Evolutionary conservation across 1,140 invertebrate genomes (phyloP), one percentile per base, ranked within the genome.

Genomic region (Microplitis demolitor): DNA sequence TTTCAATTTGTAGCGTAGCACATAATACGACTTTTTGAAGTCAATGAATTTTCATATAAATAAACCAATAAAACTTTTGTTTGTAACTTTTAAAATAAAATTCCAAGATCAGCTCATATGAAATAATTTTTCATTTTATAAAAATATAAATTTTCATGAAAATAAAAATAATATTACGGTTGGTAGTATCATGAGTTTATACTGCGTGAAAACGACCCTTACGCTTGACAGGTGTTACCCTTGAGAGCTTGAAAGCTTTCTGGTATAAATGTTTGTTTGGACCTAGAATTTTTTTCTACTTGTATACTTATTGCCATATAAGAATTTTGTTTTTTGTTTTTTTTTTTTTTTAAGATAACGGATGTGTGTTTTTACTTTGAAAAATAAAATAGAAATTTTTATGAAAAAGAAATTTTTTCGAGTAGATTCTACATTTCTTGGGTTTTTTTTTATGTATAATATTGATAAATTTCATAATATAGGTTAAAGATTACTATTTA

Each of bases 41-140:
- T 24, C 24, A 24, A 24, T 24, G 24, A 24, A 24, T 24, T 24
- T 24, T 24, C 24, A 24, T 24, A 2, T 24, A 24, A 24, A 24
- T 24, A 24, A 24, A 24, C 24, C 61, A 63, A 13, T 45, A 45
- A 45, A 2, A 45, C 39, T 45, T 11, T 24, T 24, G 24, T 9
- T 6, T 11, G 39, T 45, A 11, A 3, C 39, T 3, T 45, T 11
- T 45, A 8, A 5, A 45, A 45, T 9, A 45, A 45, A 9, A 45
- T 45, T 9, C 4, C 39, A 45, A 45, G 39, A 45, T 45, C 62
- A 8, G 14, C 9, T 16, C 14, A 24, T 16, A n/a, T 68, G 66
- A 68, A 54, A 68, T 54, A 50, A 68, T 68, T 68, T 68, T 33
- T 68, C 66, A 68, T 68, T 68, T 54, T 31, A 35, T 54, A 35